Evolutionary conservation across 2,797 vertebrate species (phyloP), one percentile per base, ranked within the genome.

Genomic region (Tenualosa ilisha): DNA sequence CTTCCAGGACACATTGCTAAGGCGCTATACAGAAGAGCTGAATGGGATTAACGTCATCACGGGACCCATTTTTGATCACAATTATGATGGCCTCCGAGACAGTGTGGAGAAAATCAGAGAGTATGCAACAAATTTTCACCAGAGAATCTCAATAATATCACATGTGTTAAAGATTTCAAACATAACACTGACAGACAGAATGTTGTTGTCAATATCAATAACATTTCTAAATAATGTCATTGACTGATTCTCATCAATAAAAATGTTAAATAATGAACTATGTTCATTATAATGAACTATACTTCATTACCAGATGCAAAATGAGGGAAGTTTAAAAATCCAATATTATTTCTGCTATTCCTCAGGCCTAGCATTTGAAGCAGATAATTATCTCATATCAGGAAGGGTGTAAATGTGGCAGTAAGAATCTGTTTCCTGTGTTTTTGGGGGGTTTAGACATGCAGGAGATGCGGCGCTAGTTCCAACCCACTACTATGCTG

Each of bases 11-110:
- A 91, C 94, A 83, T 92, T 98, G 90, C 93, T 99, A 91, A 96
- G 96, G 86, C 96, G 95, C 46, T 98, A 96, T 0, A 96, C 96
- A 37, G 96, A 95, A 37, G 96, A 98, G 83, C 94, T 93, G 88
- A 96, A 97, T 0, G 96, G 96, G 2, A 90, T 99, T 85, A 98
- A 99, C 72, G 93, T 99, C 31, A 94, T 99, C 50, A 91, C 93
- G 0, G 98, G 98, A 7, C 98, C 98, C 0, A 88, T 99, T 81
- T 99, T 98, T 82, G 98, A 99, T 92, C 93, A 95, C 61, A 94
- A 99, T 91, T 95, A 94, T 0, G 97, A 99, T 54, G 97, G 98
- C 51, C 95, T 97, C 61, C 93, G 96, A 82, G 98, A 99, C 90
- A 93, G 96, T 0, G 86, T 93, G 0, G 97, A 98, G 83, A 96